phyloP scores from a whole-genome alignment of 2,888 invertebrate species.

The Drosophila sordidula region DNA sequence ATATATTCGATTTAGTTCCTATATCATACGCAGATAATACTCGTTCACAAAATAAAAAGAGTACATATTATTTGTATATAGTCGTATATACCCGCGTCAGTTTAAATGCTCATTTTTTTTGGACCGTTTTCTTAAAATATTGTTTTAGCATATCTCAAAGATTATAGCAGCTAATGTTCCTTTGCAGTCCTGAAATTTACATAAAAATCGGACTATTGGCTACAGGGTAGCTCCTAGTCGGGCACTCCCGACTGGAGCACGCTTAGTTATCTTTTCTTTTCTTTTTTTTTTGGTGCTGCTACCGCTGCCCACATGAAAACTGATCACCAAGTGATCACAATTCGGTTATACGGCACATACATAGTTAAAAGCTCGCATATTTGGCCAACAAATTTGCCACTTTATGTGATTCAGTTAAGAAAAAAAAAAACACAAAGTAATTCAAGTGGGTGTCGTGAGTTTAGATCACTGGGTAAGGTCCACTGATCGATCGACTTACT shows the following conservation, averaged over 20 bases:
- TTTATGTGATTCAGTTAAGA: slow-evolving; percentile 46
- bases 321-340: slow-evolving; percentile 27
- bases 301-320: slow-evolving; percentile 51
- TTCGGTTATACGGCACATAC: slow-evolving; percentile 7
- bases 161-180: no score
- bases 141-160: no score
- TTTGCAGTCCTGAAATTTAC: no score
- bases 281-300: slow-evolving; percentile 12
- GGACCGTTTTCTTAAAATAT: no score
- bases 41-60: no score
- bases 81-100: no score
- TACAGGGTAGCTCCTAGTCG: not conserved
- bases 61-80: no score
- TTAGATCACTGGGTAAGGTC: slow-evolving; percentile 37
- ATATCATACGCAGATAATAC: no score
- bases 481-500: slow-evolving; percentile 9
- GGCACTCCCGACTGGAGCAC: not conserved
- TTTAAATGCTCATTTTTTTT: no score
- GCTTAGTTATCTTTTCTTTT: not conserved
- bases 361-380: slow-evolving; percentile 22
- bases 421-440: not conserved
- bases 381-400: slow-evolving; percentile 57
- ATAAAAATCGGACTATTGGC: not conserved
- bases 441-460: slow-evolving; percentile 49
- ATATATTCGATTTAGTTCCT: no score